Conservation (phyloP, 2,888 invertebrate genomes). For the Anorthoa munda region DNA sequence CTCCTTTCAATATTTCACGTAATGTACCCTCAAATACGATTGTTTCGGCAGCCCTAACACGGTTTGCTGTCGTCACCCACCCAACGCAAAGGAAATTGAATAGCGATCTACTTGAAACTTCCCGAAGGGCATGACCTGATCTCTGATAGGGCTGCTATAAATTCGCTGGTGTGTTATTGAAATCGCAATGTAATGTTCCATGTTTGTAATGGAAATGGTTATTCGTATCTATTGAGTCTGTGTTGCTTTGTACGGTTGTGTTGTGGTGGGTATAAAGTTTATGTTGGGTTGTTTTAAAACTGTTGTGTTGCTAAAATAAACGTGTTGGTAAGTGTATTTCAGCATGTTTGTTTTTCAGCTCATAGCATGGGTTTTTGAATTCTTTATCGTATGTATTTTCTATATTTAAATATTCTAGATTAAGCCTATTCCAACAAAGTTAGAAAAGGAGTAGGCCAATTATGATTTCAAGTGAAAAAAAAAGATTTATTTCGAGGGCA, state of each 20-base stretch:
- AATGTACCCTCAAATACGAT: slow-evolving; percentile 8
- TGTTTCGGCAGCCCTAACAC: slow-evolving; percentile 44
- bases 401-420: too few species aligned
- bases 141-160: slow-evolving; percentile 59
- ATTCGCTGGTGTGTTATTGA: slow-evolving; percentile 52
- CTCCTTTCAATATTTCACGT: not conserved
- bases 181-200: slow-evolving; percentile 42
- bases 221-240: not conserved
- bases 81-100: slow-evolving; percentile 78
- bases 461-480: too few species aligned
- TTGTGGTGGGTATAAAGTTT: not conserved
- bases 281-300: too few species aligned
- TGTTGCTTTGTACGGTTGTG: not conserved
- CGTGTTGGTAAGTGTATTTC: too few species aligned
- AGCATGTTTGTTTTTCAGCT: too few species aligned
- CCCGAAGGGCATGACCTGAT: slow-evolving; percentile 69
- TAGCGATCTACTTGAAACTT: slow-evolving; percentile 76
- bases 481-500: too few species aligned
- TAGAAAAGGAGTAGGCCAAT: too few species aligned
- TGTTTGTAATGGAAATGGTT: slow-evolving; percentile 6
- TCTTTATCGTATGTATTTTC: too few species aligned
- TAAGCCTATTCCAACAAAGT: too few species aligned
- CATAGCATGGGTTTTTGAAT: too few species aligned
- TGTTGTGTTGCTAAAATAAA: too few species aligned
- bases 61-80: slow-evolving; percentile 53